Conservation (phyloP, 2,113 vertebrate species). For the Regulus satrapa region DNA sequence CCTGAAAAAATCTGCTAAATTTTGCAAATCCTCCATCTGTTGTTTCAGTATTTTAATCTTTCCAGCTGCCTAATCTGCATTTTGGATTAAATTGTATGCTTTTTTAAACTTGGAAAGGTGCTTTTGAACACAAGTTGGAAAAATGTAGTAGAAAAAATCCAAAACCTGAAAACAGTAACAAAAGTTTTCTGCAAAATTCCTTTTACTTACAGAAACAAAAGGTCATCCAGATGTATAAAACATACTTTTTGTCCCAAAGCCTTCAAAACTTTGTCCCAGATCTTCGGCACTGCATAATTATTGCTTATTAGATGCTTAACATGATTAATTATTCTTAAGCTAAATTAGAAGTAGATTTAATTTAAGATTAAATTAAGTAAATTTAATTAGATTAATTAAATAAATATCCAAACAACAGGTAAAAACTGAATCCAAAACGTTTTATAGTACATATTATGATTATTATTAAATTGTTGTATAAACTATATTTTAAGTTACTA, state of each 20-base stretch:
- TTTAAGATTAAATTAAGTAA: not conserved
- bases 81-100: not conserved
- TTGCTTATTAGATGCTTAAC: not conserved
- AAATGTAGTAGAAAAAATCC: not conserved
- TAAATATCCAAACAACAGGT: not conserved
- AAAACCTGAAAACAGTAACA: not conserved
- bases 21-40: not conserved
- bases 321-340: not conserved
- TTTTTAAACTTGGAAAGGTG: not conserved
- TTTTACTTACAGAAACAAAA: not conserved
- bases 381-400: not conserved
- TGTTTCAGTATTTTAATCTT: not conserved
- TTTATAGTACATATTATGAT: not conserved
- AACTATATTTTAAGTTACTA: not conserved
- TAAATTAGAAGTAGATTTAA: not conserved
- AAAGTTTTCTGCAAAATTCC: not conserved
- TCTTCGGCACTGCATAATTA: not conserved
- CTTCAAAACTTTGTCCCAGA: not conserved
- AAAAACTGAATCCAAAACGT: not conserved
- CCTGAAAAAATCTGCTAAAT: not conserved
- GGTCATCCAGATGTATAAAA: not conserved
- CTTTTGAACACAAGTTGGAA: not conserved
- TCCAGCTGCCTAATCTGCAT: not conserved
- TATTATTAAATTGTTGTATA: not conserved
- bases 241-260: not conserved